phyloP scores from a whole-genome alignment of 2,113 vertebrate genomes.

The Pachyramphus minor region DNA sequence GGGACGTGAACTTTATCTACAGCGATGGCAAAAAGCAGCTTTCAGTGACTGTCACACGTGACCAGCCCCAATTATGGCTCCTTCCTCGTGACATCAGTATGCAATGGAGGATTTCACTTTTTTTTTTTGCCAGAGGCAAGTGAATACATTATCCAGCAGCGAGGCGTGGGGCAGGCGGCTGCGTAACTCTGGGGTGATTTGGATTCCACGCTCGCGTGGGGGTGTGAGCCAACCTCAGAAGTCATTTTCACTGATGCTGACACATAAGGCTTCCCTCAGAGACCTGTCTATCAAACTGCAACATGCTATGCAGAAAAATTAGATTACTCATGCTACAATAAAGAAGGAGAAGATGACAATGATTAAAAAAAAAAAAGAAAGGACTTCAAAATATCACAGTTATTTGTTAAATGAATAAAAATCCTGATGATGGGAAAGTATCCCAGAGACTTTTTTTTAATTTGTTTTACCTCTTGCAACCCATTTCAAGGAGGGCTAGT shows the following conservation, averaged over 20 bases:
- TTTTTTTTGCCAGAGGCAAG: constrained; percentile 72
- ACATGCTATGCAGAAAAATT: constrained; percentile 69
- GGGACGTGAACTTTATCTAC: neutral
- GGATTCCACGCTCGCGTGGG: constrained; percentile 62
- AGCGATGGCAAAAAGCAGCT: neutral
- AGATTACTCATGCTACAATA: constrained; percentile 69
- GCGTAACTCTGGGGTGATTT: constrained; percentile 62
- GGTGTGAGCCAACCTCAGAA: constrained; percentile 69
- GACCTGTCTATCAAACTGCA: constrained; percentile 71
- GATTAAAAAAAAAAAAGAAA: neutral
- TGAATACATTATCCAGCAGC: constrained; percentile 74
- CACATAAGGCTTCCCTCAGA: constrained; percentile 67
- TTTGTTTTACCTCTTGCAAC: neutral
- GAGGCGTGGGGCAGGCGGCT: constrained; percentile 49
- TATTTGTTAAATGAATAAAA: constrained; percentile 54
- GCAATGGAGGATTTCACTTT: constrained; percentile 46
- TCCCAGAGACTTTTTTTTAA: neutral
- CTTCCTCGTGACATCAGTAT: constrained; percentile 65
- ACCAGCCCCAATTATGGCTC: constrained; percentile 60
- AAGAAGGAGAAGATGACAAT: constrained; percentile 23
- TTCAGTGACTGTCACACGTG: neutral
- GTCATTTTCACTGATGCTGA: constrained; percentile 70
- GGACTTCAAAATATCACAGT: constrained; percentile 27
- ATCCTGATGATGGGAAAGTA: neutral
- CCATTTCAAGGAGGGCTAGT: neutral